Evolutionary conservation across 2,797 vertebrate genomes (phyloP).

Genomic region (Limnodromus scolopaceus): DNA sequence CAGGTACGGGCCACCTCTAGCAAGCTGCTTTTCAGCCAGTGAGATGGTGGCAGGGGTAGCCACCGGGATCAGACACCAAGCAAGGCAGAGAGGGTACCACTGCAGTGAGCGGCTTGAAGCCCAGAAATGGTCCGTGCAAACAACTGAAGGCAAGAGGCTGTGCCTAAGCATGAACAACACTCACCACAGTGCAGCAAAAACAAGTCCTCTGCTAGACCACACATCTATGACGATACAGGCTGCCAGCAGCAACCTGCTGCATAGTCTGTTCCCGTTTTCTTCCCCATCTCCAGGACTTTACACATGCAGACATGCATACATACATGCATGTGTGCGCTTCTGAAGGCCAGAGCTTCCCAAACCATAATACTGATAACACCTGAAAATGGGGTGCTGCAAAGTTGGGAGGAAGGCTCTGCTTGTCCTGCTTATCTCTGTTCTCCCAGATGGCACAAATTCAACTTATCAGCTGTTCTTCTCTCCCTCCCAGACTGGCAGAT

Average conservation of each 20-base stretch:
- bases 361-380: neutral
- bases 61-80: neutral
- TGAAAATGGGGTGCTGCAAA: neutral
- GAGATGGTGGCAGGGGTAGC: neutral
- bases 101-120: neutral
- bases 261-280: neutral
- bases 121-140: neutral
- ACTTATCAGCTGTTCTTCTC: neutral
- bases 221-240: accelerated
- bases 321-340: accelerated
- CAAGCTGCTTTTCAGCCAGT: neutral
- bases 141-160: neutral
- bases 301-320: no score
- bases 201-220: neutral
- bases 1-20: neutral
- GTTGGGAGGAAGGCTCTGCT: neutral
- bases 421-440: neutral
- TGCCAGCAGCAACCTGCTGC: neutral
- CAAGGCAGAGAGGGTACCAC: neutral
- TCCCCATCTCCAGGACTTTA: neutral
- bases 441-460: neutral
- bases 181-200: neutral
- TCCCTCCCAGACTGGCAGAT: neutral
- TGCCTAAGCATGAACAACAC: neutral
- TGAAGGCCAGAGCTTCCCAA: neutral